Conservation (phyloP, 1,140 invertebrate species). For the Branchinecta lynchi region DNA sequence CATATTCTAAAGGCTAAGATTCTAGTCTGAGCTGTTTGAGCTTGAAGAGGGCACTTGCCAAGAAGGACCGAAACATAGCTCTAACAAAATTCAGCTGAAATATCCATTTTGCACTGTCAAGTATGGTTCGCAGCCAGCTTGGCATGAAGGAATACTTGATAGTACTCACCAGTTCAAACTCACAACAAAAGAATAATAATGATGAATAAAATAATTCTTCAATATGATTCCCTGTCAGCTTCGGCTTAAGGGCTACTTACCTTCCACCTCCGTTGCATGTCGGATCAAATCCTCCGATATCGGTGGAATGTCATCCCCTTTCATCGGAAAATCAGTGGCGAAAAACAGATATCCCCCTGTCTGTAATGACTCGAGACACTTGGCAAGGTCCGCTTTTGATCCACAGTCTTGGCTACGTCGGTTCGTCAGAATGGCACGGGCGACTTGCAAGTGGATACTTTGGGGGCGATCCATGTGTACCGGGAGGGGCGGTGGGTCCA, state of each 20-base stretch:
- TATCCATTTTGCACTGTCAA: no score
- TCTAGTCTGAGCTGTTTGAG: no score
- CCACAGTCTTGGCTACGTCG: slow-evolving; percentile 45
- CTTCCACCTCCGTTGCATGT: slow-evolving; percentile 12
- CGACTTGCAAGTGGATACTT: slow-evolving; percentile 62
- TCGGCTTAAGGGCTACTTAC: background rate
- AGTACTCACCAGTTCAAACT: no score
- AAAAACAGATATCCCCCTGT: slow-evolving; percentile 51
- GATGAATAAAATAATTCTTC: no score
- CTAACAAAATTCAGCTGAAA: no score
- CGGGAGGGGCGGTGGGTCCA: slow-evolving; percentile 48
- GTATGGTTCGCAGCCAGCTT: no score
- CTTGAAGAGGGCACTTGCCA: no score
- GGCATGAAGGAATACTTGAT: no score
- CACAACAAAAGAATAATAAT: no score
- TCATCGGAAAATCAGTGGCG: slow-evolving; percentile 51
- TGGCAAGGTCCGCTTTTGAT: slow-evolving; percentile 51
- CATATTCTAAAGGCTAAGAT: no score
- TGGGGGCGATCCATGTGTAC: slow-evolving; percentile 56
- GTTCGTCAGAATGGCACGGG: slow-evolving; percentile 61
- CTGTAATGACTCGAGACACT: slow-evolving; percentile 53
- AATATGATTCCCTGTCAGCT: no score
- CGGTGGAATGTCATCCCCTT: slow-evolving; percentile 43
- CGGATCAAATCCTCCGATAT: slow-evolving; percentile 30
- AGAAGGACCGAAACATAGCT: no score